A percentile compares a stretch with the other conserved stretches of the same genome.
phyloP scores from a whole-genome alignment of 2,797 vertebrate genomes.

The Gambelia wislizenii region DNA sequence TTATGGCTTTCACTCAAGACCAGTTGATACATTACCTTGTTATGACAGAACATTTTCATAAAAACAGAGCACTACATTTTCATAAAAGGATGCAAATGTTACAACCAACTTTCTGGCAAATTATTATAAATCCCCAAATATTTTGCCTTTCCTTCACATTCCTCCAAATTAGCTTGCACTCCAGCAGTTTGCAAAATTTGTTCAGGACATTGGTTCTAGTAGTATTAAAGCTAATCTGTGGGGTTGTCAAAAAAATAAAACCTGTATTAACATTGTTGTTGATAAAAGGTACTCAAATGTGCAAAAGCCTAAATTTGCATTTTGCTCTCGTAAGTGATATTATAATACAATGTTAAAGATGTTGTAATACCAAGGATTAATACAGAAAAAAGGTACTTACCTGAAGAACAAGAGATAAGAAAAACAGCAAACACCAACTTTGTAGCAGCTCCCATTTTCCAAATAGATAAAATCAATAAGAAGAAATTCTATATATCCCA shows the following conservation, averaged over 20 bases:
- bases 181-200: background rate
- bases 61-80: background rate
- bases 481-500: slow-evolving; percentile 73
- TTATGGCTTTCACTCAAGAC: slow-evolving; percentile 22
- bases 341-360: background rate
- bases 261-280: background rate
- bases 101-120: background rate
- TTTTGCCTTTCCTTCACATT: background rate
- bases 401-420: slow-evolving; percentile 98
- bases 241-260: background rate
- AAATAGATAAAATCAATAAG: slow-evolving; percentile 72
- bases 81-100: background rate
- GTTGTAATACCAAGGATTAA: background rate
- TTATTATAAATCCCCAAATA: background rate
- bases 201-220: background rate
- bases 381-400: slow-evolving; percentile 79
- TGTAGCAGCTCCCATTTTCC: slow-evolving; percentile 97
- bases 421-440: slow-evolving; percentile 97
- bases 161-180: background rate
- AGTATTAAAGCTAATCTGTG: background rate
- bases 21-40: background rate
- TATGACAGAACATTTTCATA: background rate
- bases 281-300: background rate
- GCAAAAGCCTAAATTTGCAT: background rate
- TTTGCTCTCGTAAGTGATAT: background rate